Base-by-base conservation (phyloP, 2,888 invertebrate genomes). In the Galerucella pusilla region DNA sequence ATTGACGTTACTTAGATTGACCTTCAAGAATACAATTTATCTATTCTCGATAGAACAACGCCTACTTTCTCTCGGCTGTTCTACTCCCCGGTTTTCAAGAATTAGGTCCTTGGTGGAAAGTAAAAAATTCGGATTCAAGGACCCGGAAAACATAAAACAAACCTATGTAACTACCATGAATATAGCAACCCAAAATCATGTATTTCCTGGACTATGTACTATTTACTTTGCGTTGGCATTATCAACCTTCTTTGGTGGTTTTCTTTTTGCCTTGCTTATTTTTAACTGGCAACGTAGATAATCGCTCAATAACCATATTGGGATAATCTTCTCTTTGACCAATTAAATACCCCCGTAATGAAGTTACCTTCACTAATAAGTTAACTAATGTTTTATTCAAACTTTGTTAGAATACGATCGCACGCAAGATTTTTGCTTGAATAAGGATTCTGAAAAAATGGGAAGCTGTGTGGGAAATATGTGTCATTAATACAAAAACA, bases 301-400 rank as follows among this genome's bases (percentile, higher is more conserved):
- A 1, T 49, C 3, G 12, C 49, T 49, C 4, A 49, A 49, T 49
- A 49, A 14, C 49, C 49, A 12, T 49, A 49, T 49, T 49, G 12
- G 49, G 49, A 12, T 49, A 12, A 59, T 59, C 20, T 14, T 5
- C 5, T 7, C 59, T 59, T 59, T 59, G 7, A 20, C 16, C 20
- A 59, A 59, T 59, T 59, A 20, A 59, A 59, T 59, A 10, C 20
- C 5, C 59, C 59, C 20, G 59, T 59, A 20, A 59, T 20, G 16
- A 59, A n/a, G 16, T 59, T 20, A 59, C 59, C 16, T 59, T 16
- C 14, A 59, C 59, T 59, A 59, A 59, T 59, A 20, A 59, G 49
- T 49, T 16, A 20, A 59, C 59, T 59, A 16, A 59, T 59, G 59
- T 59, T 59, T 59, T 59, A 59, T 59, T 59, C 59, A 59, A 20